Evolutionary conservation across 2,888 invertebrate species (phyloP).

Genomic region (Creontiades dilutus): DNA sequence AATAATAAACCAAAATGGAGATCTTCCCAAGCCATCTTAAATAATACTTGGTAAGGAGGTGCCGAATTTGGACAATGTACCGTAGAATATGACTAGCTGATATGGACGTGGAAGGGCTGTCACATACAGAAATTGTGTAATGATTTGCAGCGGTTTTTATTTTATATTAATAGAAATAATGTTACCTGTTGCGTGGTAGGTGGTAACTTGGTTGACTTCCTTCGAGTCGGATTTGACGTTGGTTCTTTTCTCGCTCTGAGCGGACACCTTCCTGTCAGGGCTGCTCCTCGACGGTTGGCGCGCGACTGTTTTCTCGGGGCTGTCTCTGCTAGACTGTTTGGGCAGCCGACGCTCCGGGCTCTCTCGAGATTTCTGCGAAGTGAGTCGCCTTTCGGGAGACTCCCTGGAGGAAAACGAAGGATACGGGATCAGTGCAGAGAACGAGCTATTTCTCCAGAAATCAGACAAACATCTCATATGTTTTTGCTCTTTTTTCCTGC

Average conservation of each 20-base stretch:
- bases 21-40: too few species aligned
- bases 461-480: too few species aligned
- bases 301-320: slow-evolving; percentile 56
- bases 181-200: slow-evolving; percentile 65
- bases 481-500: too few species aligned
- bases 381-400: slow-evolving; percentile 44
- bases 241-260: slow-evolving; percentile 32
- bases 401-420: slow-evolving; percentile 38
- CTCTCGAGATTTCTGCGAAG: slow-evolving; percentile 70
- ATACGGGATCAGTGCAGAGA: background rate
- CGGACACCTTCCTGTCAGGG: slow-evolving; percentile 52
- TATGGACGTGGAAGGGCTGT: too few species aligned
- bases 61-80: too few species aligned
- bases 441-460: too few species aligned
- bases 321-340: slow-evolving; percentile 18
- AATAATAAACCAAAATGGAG: too few species aligned
- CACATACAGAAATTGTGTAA: too few species aligned
- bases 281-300: slow-evolving; percentile 53
- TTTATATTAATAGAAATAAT: background rate
- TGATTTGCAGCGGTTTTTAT: too few species aligned
- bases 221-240: slow-evolving; percentile 43
- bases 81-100: too few species aligned
- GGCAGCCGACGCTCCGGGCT: slow-evolving; percentile 60
- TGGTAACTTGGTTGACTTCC: slow-evolving; percentile 47
- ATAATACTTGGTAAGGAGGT: too few species aligned